These are phyloP conservation scores for Acleris sparsana DNA, from an alignment of 2,888 invertebrate genomes.

Conservation along the genomic window DNA sequence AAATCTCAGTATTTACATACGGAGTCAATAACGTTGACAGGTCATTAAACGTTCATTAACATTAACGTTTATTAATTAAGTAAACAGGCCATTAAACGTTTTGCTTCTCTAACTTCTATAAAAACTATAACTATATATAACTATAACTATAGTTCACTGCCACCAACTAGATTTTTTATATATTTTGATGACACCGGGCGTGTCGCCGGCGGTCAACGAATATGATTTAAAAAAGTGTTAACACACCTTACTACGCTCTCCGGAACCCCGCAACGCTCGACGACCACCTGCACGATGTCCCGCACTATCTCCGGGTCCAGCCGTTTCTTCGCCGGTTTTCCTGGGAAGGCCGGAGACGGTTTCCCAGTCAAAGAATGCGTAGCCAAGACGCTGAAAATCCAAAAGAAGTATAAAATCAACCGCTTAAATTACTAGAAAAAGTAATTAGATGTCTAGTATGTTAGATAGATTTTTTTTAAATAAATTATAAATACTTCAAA, in stretches of 20 bases:
- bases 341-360: not conserved
- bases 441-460: too few relatives aligned
- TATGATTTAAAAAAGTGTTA: not conserved
- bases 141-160: too few relatives aligned
- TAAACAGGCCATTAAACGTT: too few relatives aligned
- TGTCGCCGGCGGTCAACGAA: not conserved
- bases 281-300: slow-evolving; percentile 5
- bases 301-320: not conserved
- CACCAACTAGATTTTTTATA: not conserved
- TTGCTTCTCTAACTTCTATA: too few relatives aligned
- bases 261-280: not conserved
- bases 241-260: not conserved
- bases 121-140: too few relatives aligned
- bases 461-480: too few relatives aligned
- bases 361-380: slow-evolving; percentile 1
- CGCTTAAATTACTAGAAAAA: too few relatives aligned
- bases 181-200: not conserved
- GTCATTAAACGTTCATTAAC: too few relatives aligned
- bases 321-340: not conserved
- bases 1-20: too few relatives aligned
- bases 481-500: not conserved
- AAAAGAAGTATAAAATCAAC: not conserved
- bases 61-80: too few relatives aligned
- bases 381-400: not conserved
- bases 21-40: too few relatives aligned